Evolutionary conservation across 2,113 vertebrate genomes (phyloP), one percentile per base, ranked within the genome.

Genomic region (Cololabis saira): DNA sequence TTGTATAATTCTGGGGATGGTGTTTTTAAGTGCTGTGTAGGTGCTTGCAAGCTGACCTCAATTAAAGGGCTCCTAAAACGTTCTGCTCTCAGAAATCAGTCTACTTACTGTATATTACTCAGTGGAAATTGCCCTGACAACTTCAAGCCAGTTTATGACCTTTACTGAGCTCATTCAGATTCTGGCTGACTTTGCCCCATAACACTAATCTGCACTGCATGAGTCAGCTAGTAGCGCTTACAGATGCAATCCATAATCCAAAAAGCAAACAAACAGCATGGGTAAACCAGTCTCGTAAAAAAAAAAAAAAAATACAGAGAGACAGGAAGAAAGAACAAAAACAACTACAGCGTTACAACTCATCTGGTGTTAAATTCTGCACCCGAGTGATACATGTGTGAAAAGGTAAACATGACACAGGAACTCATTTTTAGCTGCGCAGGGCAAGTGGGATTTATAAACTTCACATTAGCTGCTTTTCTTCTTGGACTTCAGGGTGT

Each of bases 131-230:
- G 72, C 74, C 76, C 76, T 56, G 83, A 86, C 80, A 87, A 87
- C 74, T 85, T 76, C 44, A 18, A 82, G 76, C 80, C 86, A 81
- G 67, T 90, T 89, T 77, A 84, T 86, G 87, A 91, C 84, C 86
- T 89, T 90, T 80, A 78, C 49, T 57, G 74, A 85, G 81, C 70
- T 66, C 77, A 70, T 87, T 83, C 74, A 67, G 58, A 78, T 81
- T 87, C 86, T 84, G 66, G 72, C 86, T 84, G 89, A 88, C 86
- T 87, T 89, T 87, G 84, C 74, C 80, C 83, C 76, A 76, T 68
- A 85, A 87, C 82, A 80, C 74, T 81, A 84, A 87, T 88, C 83
- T 87, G 79, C 77, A 24, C 85, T 18, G 73, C 78, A 80, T 82
- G 89, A 90, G 81, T 89, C 86, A 85, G 80, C 80, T 21, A 76